A percentile compares a stretch with the other conserved stretches of the same genome.
phyloP scores from a whole-genome alignment of 1,140 invertebrate genomes.

The Asobara japonica region DNA sequence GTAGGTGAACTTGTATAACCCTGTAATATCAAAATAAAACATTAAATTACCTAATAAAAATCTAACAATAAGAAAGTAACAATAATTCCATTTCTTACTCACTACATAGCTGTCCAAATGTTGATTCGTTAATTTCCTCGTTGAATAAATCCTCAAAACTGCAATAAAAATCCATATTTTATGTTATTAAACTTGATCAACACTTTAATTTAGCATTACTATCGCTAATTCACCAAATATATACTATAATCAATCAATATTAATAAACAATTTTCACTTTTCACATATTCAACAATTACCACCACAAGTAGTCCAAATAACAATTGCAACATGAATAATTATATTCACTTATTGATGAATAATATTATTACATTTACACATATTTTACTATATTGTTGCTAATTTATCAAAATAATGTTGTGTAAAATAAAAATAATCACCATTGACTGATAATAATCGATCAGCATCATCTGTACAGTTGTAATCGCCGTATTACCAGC shows the following conservation, averaged over 20 bases:
- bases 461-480: conserved; percentile 31
- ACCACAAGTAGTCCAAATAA: background rate
- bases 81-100: conserved; percentile 44
- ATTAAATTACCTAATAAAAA: background rate
- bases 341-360: background rate
- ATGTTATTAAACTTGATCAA: background rate
- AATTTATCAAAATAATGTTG: background rate
- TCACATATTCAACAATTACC: background rate
- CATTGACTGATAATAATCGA: conserved; percentile 24
- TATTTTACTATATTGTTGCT: background rate
- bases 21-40: conserved; percentile 42
- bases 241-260: background rate
- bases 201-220: background rate
- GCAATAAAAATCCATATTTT: conserved; percentile 46
- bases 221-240: background rate
- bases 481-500: conserved; percentile 17
- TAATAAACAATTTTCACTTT: background rate
- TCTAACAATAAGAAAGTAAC: background rate
- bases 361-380: background rate
- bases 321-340: background rate
- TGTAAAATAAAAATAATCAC: conserved; percentile 26
- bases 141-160: conserved; percentile 54
- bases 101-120: conserved; percentile 67
- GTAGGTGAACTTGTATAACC: conserved; percentile 60
- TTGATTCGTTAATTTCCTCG: conserved; percentile 57